phyloP scores from a whole-genome alignment of 2,113 vertebrate species.

The Protobothrops flavoviridis region DNA sequence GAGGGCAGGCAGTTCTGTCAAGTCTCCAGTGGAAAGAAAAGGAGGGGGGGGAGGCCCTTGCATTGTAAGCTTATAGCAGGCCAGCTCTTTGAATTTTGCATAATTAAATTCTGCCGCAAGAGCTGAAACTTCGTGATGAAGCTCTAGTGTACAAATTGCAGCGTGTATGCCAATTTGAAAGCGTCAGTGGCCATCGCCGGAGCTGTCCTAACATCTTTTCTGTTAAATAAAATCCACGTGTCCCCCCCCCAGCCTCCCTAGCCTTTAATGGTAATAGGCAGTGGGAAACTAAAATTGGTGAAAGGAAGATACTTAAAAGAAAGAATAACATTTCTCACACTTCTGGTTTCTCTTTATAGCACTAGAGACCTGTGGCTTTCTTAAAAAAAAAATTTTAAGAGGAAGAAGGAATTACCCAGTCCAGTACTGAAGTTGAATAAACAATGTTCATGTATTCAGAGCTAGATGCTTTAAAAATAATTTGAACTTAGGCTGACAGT shows the following conservation, averaged over 20 bases:
- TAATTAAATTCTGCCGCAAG: slow-evolving; percentile 1
- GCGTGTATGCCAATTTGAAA: not conserved
- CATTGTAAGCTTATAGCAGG: not conserved
- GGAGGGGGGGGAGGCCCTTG: not conserved
- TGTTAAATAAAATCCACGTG: not conserved
- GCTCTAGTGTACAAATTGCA: not conserved
- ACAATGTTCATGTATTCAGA: not conserved
- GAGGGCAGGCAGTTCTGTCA: not conserved
- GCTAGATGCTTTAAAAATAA: not conserved
- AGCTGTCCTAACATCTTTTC: not conserved
- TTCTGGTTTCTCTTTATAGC: not conserved
- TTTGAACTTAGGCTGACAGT: not conserved
- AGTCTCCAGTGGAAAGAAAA: not conserved
- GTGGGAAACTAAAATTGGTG: not conserved
- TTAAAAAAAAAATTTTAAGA: not conserved
- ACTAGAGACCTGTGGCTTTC: not conserved
- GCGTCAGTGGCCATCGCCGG: not conserved
- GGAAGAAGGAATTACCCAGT: not conserved
- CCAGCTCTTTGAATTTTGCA: slow-evolving; percentile 1
- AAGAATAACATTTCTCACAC: not conserved
- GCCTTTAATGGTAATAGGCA: not conserved
- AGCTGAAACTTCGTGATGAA: not conserved
- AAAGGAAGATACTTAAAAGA: not conserved
- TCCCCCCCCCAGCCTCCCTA: not conserved
- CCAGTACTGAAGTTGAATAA: not conserved